A percentile compares a stretch with the other conserved stretches of the same genome.
Evolutionary conservation across 2,888 invertebrate genomes (phyloP).

Genomic region (Drosophila borborema): DNA sequence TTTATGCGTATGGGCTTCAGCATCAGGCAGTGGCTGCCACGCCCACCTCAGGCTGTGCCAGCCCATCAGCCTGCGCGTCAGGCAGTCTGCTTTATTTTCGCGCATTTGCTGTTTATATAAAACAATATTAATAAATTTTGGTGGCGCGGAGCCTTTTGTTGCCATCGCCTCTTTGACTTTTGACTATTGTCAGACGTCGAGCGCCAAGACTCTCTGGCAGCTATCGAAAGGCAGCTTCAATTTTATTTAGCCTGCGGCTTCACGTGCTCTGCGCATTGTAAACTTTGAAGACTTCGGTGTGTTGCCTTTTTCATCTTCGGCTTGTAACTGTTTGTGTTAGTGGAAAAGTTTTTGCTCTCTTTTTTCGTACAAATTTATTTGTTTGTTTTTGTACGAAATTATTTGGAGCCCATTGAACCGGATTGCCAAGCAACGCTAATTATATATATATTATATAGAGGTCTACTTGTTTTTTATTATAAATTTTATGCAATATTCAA

Average conservation of each 20-base stretch:
- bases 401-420: slow-evolving; percentile 59
- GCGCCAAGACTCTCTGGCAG: neutral
- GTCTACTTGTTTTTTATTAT: slow-evolving; percentile 41
- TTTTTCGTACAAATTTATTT: no score
- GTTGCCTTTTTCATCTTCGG: slow-evolving; percentile 16
- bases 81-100: slow-evolving; percentile 61
- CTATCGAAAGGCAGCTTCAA: slow-evolving; percentile 16
- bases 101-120: slow-evolving; percentile 71
- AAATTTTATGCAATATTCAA: slow-evolving; percentile 62
- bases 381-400: slow-evolving; percentile 67
- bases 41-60: neutral
- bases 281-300: slow-evolving; percentile 66
- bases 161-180: slow-evolving; percentile 57
- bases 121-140: slow-evolving; percentile 79
- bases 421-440: slow-evolving; percentile 58
- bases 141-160: slow-evolving; percentile 56
- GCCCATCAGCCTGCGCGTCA: neutral
- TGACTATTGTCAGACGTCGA: slow-evolving; percentile 42
- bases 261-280: slow-evolving; percentile 58
- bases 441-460: slow-evolving; percentile 27
- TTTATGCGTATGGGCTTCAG: slow-evolving; percentile 10
- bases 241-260: slow-evolving; percentile 47
- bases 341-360: slow-evolving; percentile 62
- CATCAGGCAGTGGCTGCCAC: neutral
- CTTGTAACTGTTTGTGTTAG: slow-evolving; percentile 37